Conservation (phyloP, 2,113 vertebrate genomes). For the Corynorhinus townsendii region DNA sequence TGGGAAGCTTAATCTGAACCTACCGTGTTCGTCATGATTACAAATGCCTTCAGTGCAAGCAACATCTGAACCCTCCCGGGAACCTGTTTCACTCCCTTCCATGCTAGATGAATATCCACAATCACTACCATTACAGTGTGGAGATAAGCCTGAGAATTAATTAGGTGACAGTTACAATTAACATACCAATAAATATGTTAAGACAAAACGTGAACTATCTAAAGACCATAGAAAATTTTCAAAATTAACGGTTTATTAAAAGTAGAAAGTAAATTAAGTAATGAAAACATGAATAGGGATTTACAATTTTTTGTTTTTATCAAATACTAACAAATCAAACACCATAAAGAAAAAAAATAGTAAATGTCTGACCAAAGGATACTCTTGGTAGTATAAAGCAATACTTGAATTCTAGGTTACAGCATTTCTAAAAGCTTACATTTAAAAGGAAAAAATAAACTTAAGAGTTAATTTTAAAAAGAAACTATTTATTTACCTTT, state of each 20-base stretch:
- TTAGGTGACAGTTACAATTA: neutral
- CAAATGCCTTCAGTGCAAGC: slow-evolving; percentile 97
- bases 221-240: neutral
- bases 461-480: slow-evolving; percentile 7
- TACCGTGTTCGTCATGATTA: slow-evolving; percentile 95
- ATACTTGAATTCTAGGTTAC: slow-evolving; percentile 21
- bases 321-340: slow-evolving; percentile 30
- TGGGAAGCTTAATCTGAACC: slow-evolving; percentile 24
- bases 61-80: slow-evolving; percentile 94
- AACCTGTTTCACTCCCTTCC: slow-evolving; percentile 94
- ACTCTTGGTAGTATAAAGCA: neutral
- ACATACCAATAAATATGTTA: neutral
- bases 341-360: slow-evolving; percentile 3
- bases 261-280: slow-evolving; percentile 32
- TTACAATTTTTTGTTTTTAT: neutral
- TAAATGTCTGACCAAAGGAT: neutral
- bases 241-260: neutral
- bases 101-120: slow-evolving; percentile 97
- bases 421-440: neutral
- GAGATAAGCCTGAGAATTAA: slow-evolving; percentile 83
- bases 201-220: neutral
- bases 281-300: neutral
- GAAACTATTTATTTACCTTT: slow-evolving; percentile 82
- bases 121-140: slow-evolving; percentile 92
- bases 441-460: neutral